These are phyloP conservation scores for Tinea trinotella DNA, from an alignment of 2,888 invertebrate species.

Conservation along the genomic window DNA sequence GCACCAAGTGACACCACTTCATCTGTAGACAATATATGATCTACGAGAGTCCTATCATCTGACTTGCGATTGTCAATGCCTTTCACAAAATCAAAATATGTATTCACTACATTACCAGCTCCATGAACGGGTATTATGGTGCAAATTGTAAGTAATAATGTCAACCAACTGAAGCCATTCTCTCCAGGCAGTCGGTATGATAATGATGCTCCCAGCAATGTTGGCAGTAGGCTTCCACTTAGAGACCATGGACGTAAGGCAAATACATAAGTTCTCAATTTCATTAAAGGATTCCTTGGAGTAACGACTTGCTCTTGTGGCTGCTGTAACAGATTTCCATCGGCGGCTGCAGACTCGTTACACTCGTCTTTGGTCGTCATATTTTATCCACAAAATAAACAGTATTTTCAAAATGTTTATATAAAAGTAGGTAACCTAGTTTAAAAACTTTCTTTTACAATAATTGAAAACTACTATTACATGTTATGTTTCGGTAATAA, in stretches of 20 bases:
- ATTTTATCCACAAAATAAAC: neutral
- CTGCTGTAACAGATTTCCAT: constrained; percentile 60
- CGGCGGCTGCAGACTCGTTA: constrained; percentile 47
- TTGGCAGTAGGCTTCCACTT: constrained; percentile 92
- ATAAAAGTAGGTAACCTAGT: constrained; percentile 14
- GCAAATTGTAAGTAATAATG: constrained; percentile 85
- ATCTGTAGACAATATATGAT: constrained; percentile 81
- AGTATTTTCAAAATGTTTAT: neutral
- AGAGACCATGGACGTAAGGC: constrained; percentile 95
- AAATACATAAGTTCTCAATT: constrained; percentile 88
- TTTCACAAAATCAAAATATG: constrained; percentile 95
- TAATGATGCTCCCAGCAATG: constrained; percentile 89
- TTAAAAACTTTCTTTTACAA: neutral
- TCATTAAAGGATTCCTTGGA: constrained; percentile 78
- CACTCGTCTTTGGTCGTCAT: constrained; percentile 33
- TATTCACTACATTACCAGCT: constrained; percentile 97
- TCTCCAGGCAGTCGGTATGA: constrained; percentile 87
- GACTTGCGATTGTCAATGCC: constrained; percentile 94
- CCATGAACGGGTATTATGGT: constrained; percentile 95
- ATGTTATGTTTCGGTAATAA: neutral
- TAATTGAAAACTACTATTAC: neutral
- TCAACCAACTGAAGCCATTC: constrained; percentile 83
- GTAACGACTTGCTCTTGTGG: constrained; percentile 47
- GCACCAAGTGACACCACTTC: constrained; percentile 92
- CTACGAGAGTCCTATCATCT: constrained; percentile 95